Evolutionary conservation across 2,888 invertebrate species (phyloP).

Genomic region (Eledona agricola): DNA sequence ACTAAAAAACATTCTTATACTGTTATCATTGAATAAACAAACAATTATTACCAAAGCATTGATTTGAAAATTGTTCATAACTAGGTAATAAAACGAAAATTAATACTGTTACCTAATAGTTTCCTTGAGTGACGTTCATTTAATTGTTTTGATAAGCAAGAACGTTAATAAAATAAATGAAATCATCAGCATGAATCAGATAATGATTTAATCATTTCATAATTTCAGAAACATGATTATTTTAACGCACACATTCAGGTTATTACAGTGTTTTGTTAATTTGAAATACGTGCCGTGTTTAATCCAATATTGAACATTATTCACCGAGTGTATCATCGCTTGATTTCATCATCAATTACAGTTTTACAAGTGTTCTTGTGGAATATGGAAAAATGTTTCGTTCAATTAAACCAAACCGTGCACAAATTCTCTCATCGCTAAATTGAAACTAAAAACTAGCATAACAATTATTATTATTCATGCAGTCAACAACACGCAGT

Average conservation of each 20-base stretch:
- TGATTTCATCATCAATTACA: no score
- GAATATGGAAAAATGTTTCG: no score
- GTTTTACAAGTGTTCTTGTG: no score
- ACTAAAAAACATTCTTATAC: slow-evolving; percentile 4
- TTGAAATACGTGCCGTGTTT: slow-evolving; percentile 11
- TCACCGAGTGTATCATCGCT: no score
- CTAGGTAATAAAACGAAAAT: slow-evolving; percentile 20
- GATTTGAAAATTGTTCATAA: no score
- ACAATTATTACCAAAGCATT: no score
- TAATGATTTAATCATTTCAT: slow-evolving; percentile 37
- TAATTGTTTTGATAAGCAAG: slow-evolving; percentile 38
- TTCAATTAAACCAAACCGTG: no score
- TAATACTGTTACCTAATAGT: slow-evolving; percentile 35
- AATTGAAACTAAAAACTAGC: no score
- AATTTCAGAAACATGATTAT: slow-evolving; percentile 7
- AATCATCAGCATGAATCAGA: slow-evolving; percentile 40
- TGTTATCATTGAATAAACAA: slow-evolving; percentile 16
- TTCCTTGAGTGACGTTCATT: slow-evolving; percentile 36
- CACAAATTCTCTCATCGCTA: no score
- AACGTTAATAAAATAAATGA: slow-evolving; percentile 38
- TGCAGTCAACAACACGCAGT: no score
- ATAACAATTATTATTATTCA: no score
- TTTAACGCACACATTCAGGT: slow-evolving; percentile 16
- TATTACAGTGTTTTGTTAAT: slow-evolving; percentile 28
- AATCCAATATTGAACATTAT: no score